A percentile compares a stretch with the other conserved stretches of the same genome.
Evolutionary conservation across 1,140 invertebrate species (phyloP).

Genomic region (Anadara kagoshimensis): DNA sequence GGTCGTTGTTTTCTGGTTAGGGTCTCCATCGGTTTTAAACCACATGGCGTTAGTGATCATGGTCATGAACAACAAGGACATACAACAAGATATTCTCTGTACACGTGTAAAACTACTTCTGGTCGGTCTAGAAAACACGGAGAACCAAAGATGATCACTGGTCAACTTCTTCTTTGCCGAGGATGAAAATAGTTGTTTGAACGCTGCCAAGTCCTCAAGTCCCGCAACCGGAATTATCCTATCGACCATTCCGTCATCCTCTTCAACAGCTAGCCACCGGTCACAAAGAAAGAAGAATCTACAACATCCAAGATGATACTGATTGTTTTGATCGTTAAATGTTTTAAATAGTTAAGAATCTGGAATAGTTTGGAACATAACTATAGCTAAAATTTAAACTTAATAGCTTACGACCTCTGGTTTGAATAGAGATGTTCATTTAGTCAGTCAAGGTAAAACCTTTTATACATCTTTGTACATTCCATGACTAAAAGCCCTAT

Average conservation of each 20-base stretch:
- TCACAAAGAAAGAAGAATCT: conserved; percentile 71
- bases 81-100: conserved; percentile 72
- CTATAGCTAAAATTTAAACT: too few relatives aligned
- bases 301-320: neutral
- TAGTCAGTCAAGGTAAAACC: too few relatives aligned
- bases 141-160: conserved; percentile 74
- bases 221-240: conserved; percentile 72
- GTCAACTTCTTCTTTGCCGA: conserved; percentile 73
- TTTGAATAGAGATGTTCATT: too few relatives aligned
- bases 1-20: conserved; percentile 23
- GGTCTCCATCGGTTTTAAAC: conserved; percentile 63
- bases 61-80: conserved; percentile 72
- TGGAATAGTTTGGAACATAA: too few relatives aligned
- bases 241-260: conserved; percentile 73
- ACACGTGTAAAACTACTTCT: conserved; percentile 72
- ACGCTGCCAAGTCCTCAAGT: conserved; percentile 70
- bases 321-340: too few relatives aligned
- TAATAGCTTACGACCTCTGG: too few relatives aligned
- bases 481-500: too few relatives aligned
- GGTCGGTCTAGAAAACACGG: conserved; percentile 70
- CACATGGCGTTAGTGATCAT: conserved; percentile 75
- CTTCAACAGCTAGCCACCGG: conserved; percentile 72
- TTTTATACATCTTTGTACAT: too few relatives aligned
- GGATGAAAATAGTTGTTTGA: conserved; percentile 73
- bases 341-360: too few relatives aligned